Evolutionary conservation across 2,113 vertebrate species (phyloP).

Genomic region (Fulica atra): DNA sequence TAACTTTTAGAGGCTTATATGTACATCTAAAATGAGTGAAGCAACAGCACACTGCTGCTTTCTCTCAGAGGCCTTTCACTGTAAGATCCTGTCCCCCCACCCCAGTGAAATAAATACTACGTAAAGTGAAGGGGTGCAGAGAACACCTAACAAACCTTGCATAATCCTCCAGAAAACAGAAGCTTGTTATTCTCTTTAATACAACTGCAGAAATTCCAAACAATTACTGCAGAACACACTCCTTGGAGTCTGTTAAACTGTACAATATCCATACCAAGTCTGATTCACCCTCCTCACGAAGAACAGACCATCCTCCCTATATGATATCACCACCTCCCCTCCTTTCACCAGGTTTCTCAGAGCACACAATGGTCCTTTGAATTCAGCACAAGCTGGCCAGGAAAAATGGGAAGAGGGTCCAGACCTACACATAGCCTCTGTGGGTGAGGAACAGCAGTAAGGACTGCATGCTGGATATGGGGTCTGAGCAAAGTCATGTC

Average conservation of each 20-base stretch:
- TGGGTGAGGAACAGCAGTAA: not conserved
- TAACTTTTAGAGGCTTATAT: not conserved
- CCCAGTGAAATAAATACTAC: not conserved
- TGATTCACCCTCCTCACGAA: not conserved
- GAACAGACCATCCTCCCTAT: not conserved
- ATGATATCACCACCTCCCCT: not conserved
- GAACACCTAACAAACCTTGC: not conserved
- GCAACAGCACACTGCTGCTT: not conserved
- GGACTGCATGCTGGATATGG: not conserved
- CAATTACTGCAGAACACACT: not conserved
- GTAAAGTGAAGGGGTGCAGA: not conserved
- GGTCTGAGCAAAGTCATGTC: not conserved
- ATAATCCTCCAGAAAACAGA: not conserved
- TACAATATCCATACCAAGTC: not conserved
- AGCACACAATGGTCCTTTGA: not conserved
- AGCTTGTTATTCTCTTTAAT: not conserved
- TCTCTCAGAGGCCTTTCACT: not conserved
- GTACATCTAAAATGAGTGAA: not conserved
- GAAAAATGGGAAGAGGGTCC: not conserved
- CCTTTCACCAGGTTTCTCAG: not conserved
- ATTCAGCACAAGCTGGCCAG: not conserved
- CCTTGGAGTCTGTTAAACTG: not conserved
- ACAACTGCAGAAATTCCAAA: not conserved
- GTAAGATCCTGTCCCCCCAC: not conserved
- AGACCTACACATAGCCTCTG: not conserved